A percentile compares a stretch with the other conserved stretches of the same genome.
Conservation (phyloP, 1,140 invertebrate species). For the Trachymyrmex septentrionalis region DNA sequence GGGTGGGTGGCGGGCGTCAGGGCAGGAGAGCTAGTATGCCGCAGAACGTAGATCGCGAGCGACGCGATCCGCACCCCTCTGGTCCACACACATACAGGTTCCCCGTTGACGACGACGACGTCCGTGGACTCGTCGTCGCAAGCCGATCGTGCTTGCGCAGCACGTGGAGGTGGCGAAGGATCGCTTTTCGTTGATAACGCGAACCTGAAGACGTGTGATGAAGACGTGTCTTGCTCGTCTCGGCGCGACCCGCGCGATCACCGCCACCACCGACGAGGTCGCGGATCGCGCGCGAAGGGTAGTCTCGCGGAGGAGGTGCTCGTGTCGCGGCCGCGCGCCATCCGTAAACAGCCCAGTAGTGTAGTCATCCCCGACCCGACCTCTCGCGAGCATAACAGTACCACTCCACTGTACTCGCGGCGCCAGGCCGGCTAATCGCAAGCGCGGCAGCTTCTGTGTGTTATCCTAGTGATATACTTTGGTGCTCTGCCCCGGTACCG, state of each 20-base stretch:
- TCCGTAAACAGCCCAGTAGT: constrained; percentile 67
- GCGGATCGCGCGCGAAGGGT: constrained; percentile 19
- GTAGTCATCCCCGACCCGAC: constrained; percentile 56
- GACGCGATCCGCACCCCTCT: constrained; percentile 77
- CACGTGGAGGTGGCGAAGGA: constrained; percentile 65
- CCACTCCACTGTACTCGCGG: constrained; percentile 16
- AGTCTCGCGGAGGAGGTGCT: neutral
- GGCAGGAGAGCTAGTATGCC: constrained; percentile 83
- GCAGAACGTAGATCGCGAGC: constrained; percentile 83
- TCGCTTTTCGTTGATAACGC: constrained; percentile 13
- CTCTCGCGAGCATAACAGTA: constrained; percentile 64
- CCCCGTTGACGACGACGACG: constrained; percentile 25
- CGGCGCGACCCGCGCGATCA: constrained; percentile 26
- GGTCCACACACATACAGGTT: constrained; percentile 45
- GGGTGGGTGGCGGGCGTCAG: constrained; percentile 75
- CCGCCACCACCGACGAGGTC: neutral
- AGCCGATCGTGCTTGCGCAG: constrained; percentile 48
- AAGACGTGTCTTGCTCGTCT: constrained; percentile 4
- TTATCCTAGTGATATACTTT: constrained; percentile 38
- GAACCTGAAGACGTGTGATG: constrained; percentile 6
- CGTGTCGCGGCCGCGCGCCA: constrained; percentile 47
- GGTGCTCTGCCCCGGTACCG: constrained; percentile 2
- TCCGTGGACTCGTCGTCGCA: constrained; percentile 31
- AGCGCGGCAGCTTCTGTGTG: constrained; percentile 21
- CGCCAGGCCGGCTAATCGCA: constrained; percentile 39